A percentile compares a stretch with the other conserved stretches of the same genome.
phyloP scores from a whole-genome alignment of 2,888 invertebrate species.

The Iphiclides podalirius region DNA sequence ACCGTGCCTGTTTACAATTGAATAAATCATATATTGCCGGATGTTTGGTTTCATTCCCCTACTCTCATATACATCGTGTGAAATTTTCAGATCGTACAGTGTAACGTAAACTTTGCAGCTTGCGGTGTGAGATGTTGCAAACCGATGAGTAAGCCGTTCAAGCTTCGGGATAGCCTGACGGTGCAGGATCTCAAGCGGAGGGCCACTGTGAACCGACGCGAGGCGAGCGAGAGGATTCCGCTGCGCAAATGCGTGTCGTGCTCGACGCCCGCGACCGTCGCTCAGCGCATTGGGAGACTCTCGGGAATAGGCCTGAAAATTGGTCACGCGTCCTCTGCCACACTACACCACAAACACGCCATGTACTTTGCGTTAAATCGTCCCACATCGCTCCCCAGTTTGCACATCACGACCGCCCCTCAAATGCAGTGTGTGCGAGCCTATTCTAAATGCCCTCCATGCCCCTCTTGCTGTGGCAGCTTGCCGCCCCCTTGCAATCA shows the following conservation, averaged over 20 bases:
- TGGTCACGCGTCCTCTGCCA: not conserved
- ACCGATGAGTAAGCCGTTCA: slow-evolving; percentile 33
- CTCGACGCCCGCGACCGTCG: not conserved
- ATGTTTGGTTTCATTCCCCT: not conserved
- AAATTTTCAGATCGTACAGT: slow-evolving; percentile 42
- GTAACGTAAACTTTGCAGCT: slow-evolving; percentile 63
- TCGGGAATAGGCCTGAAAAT: not conserved
- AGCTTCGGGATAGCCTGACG: not conserved
- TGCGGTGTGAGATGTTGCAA: slow-evolving; percentile 47
- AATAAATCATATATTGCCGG: slow-evolving; percentile 1
- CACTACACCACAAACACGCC: slow-evolving; percentile 28
- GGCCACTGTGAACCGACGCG: slow-evolving; percentile 12
- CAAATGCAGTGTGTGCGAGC: slow-evolving; percentile 25
- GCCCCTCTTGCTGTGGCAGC: slow-evolving; percentile 41
- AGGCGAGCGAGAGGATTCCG: not conserved
- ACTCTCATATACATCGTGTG: slow-evolving; percentile 4
- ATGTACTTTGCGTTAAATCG: slow-evolving; percentile 20
- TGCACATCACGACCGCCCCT: not conserved
- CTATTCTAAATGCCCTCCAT: slow-evolving; percentile 34
- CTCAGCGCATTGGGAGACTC: slow-evolving; percentile 7
- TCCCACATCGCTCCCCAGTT: not conserved
- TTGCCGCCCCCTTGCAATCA: slow-evolving; percentile 58
- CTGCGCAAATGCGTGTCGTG: not conserved
- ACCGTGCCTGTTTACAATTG: not conserved
- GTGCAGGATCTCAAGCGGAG: slow-evolving; percentile 32